Percentiles rank a stretch among this genome's conserved stretches.
These are phyloP conservation scores for Helicoverpa armigera DNA, from an alignment of 1,140 invertebrate species.

Conservation along the genomic window DNA sequence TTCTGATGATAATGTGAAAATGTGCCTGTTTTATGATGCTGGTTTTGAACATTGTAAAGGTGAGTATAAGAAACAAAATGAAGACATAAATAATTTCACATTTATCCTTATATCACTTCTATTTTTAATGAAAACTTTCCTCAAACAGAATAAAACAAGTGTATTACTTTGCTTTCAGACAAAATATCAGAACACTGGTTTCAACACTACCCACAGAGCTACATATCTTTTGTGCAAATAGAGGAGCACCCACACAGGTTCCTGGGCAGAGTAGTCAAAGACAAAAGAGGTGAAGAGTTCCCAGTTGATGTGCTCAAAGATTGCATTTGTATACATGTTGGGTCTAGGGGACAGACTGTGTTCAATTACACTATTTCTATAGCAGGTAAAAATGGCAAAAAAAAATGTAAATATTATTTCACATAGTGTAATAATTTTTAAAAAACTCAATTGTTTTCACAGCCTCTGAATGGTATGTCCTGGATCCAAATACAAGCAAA, in stretches of 20 bases:
- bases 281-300: constrained; percentile 57
- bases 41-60: constrained; percentile 90
- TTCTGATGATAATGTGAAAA: constrained; percentile 73
- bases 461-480: constrained; percentile 85
- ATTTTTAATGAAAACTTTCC: too few species aligned
- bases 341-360: constrained; percentile 84
- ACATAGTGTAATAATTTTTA: too few species aligned
- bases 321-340: constrained; percentile 84
- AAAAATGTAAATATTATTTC: too few species aligned
- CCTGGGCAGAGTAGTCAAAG: constrained; percentile 70
- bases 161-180: constrained; percentile 63
- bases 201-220: constrained; percentile 66
- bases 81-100: too few species aligned
- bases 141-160: too few species aligned
- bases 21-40: constrained; percentile 92
- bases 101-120: not conserved
- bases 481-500: constrained; percentile 75
- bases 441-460: too few species aligned
- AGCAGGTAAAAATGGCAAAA: constrained; percentile 65
- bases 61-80: too few species aligned
- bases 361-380: constrained; percentile 87
- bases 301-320: constrained; percentile 64
- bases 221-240: constrained; percentile 68
- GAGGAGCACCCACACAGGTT: constrained; percentile 65
- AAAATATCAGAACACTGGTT: constrained; percentile 67